phyloP scores from a whole-genome alignment of 2,113 vertebrate genomes.

The Hepsetus odoe region DNA sequence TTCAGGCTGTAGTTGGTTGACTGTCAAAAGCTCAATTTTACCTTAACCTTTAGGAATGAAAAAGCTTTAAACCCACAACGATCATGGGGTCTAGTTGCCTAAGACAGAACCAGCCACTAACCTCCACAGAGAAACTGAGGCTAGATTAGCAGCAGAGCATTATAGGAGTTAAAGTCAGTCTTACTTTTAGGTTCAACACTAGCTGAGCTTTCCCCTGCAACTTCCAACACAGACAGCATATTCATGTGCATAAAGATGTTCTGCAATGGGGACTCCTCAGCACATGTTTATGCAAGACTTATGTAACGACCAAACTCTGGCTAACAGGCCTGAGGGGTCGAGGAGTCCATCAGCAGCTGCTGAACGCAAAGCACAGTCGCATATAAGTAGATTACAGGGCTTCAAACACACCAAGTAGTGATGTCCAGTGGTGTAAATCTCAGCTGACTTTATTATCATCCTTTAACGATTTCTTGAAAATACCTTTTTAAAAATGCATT shows the following conservation, averaged over 20 bases:
- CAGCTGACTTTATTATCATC: neutral
- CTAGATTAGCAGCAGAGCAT: neutral
- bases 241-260: neutral
- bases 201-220: neutral
- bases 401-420: neutral
- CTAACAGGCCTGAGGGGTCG: neutral
- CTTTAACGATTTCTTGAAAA: neutral
- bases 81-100: too few species aligned
- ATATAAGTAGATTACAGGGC: conserved; percentile 14
- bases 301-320: conserved; percentile 2
- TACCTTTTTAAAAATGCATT: neutral
- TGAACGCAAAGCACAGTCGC: neutral
- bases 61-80: too few species aligned
- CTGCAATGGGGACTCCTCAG: neutral
- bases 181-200: neutral
- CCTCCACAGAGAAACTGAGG: neutral
- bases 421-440: neutral
- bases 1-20: too few species aligned
- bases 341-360: neutral
- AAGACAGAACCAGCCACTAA: neutral
- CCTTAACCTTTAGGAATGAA: too few species aligned
- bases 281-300: conserved; percentile 22
- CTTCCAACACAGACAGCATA: neutral
- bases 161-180: neutral
- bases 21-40: too few species aligned